phyloP scores from a whole-genome alignment of 1,140 invertebrate species.

The Aphaenogaster floridana region DNA sequence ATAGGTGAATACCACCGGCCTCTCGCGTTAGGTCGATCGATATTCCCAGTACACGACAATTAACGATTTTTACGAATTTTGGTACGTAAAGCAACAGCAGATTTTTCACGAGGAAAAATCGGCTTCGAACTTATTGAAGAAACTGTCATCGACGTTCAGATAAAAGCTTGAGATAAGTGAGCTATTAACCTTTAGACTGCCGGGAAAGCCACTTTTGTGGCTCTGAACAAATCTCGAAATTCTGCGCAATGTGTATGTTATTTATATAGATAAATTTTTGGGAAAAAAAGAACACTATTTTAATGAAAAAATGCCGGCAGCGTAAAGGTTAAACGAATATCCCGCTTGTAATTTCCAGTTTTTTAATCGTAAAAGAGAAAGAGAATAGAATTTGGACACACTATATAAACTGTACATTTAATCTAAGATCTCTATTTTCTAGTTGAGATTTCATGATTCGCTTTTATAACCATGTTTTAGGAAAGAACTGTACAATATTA shows the following conservation, averaged over 20 bases:
- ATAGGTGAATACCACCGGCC: conserved; percentile 60
- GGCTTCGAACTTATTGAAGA: background rate
- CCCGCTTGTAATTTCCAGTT: background rate
- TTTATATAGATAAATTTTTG: too few species aligned
- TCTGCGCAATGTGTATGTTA: too few species aligned
- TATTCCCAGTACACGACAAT: conserved; percentile 44
- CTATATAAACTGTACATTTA: background rate
- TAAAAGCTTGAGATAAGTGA: conserved; percentile 6
- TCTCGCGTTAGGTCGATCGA: conserved; percentile 29
- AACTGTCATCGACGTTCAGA: background rate
- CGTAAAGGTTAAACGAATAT: background rate
- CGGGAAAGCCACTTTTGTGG: too few species aligned
- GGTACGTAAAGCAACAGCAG: conserved; percentile 2
- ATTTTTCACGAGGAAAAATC: conserved; percentile 36
- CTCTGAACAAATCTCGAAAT: too few species aligned
- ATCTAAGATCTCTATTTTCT: background rate
- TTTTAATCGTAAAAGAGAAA: background rate
- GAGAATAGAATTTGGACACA: background rate
- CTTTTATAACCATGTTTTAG: background rate
- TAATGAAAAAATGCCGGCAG: too few species aligned
- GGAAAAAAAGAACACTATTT: too few species aligned
- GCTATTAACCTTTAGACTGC: too few species aligned
- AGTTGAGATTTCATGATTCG: background rate
- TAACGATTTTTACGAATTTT: conserved; percentile 44
- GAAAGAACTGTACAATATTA: background rate